Conservation (phyloP, 2,797 vertebrate species). For the Cyclopterus lumpus region DNA sequence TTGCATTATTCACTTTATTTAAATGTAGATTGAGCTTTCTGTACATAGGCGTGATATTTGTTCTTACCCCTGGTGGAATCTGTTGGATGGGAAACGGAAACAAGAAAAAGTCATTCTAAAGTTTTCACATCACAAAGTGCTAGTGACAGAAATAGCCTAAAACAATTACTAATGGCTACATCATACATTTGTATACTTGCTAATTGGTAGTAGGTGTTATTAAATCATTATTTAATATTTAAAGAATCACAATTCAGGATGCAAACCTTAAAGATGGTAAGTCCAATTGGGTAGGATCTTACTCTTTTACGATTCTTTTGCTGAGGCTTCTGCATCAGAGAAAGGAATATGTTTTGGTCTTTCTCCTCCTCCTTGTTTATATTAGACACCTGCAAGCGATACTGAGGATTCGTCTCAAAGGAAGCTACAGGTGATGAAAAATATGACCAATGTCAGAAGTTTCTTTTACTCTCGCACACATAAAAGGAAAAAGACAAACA, state of each 20-base stretch:
- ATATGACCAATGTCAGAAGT: neutral
- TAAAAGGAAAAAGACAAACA: neutral
- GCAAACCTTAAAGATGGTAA: constrained; percentile 48
- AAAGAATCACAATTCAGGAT: neutral
- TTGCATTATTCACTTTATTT: neutral
- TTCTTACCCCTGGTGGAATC: constrained; percentile 62
- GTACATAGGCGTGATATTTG: neutral
- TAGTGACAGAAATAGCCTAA: neutral
- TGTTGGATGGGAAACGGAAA: constrained; percentile 38
- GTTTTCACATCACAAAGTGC: neutral
- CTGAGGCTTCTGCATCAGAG: constrained; percentile 63
- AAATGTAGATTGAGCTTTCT: neutral
- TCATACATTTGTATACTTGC: no score
- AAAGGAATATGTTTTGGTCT: constrained; percentile 64
- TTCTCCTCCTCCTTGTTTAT: constrained; percentile 13
- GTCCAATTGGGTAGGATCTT: neutral
- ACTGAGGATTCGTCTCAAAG: constrained; percentile 67
- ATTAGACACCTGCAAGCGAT: constrained; percentile 51
- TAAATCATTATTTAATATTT: neutral
- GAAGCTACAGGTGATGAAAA: constrained; percentile 23
- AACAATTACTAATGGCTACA: neutral
- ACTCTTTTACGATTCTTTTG: constrained; percentile 6
- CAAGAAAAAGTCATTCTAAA: constrained; percentile 8
- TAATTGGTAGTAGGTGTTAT: neutral
- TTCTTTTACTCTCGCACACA: neutral